phyloP scores from a whole-genome alignment of 2,888 invertebrate genomes.

The Deilephila elpenor region DNA sequence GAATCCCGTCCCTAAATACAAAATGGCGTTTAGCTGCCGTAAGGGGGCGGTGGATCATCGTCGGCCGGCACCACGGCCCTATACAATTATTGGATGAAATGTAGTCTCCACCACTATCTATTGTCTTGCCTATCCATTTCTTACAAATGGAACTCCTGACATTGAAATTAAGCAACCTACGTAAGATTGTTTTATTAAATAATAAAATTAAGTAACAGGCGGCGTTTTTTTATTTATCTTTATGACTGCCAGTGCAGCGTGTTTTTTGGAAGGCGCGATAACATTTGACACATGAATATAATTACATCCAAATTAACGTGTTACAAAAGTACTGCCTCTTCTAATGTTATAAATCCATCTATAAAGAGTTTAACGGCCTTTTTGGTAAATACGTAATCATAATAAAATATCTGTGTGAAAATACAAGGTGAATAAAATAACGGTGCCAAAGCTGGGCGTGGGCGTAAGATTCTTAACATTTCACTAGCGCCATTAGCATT shows the following conservation, averaged over 20 bases:
- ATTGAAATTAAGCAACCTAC: constrained; percentile 20
- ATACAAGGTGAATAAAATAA: constrained; percentile 70
- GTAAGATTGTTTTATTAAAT: constrained; percentile 7
- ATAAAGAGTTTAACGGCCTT: constrained; percentile 41
- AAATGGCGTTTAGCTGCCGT: constrained; percentile 68
- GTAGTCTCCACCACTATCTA: constrained; percentile 63
- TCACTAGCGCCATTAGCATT: constrained; percentile 80
- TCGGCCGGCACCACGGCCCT: constrained; percentile 57
- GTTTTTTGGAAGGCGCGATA: constrained; percentile 2
- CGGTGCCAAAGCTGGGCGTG: constrained; percentile 65
- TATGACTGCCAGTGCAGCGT: background rate
- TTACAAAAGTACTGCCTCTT: background rate
- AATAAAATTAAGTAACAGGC: constrained; percentile 1
- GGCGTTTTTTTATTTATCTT: constrained; percentile 16
- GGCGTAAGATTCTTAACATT: constrained; percentile 79
- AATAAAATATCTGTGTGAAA: constrained; percentile 58
- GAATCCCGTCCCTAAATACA: constrained; percentile 46
- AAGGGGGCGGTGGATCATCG: constrained; percentile 60
- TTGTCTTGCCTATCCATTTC: constrained; percentile 55
- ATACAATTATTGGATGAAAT: constrained; percentile 74
- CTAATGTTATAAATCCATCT: constrained; percentile 30
- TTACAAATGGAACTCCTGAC: constrained; percentile 29
- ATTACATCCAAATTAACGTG: background rate
- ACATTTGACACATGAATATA: background rate
- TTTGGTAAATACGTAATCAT: constrained; percentile 51